phyloP scores from a whole-genome alignment of 2,113 vertebrate species.

The Galeopterus variegatus region DNA sequence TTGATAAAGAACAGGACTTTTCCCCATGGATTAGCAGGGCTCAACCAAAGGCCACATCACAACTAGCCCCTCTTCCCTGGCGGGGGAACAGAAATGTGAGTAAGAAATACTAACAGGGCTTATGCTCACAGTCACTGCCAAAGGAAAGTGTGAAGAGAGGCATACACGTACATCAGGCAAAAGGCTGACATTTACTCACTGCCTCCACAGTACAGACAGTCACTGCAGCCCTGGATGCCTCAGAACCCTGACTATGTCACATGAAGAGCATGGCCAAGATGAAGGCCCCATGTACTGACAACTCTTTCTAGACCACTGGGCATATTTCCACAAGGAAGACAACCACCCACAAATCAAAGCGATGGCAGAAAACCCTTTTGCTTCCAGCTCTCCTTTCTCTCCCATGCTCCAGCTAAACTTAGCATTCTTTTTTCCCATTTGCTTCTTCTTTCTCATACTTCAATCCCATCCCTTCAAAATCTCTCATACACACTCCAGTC shows the following conservation, averaged over 20 bases:
- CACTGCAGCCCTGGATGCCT: neutral
- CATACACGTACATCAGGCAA: neutral
- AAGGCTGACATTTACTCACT: neutral
- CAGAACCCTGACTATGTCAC: neutral
- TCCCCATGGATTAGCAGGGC: neutral
- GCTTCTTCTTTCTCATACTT: neutral
- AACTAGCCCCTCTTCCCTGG: neutral
- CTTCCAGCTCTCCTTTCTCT: conserved; percentile 30
- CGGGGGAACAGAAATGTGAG: neutral
- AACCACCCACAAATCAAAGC: conserved; percentile 9
- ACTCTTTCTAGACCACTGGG: neutral
- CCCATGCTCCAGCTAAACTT: neutral
- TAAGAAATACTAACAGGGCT: neutral
- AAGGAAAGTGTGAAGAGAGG: neutral
- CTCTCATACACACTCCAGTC: neutral
- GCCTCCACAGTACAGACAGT: neutral
- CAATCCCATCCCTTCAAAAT: neutral
- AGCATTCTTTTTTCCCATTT: neutral
- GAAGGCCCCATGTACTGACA: neutral
- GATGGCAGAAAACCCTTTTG: neutral
- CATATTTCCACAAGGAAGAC: neutral
- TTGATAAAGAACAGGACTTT: neutral
- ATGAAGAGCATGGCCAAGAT: neutral
- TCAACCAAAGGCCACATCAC: neutral
- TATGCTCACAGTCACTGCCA: neutral